Evolutionary conservation across 2,888 invertebrate species (phyloP).

Genomic region (Zele albiditarsus): DNA sequence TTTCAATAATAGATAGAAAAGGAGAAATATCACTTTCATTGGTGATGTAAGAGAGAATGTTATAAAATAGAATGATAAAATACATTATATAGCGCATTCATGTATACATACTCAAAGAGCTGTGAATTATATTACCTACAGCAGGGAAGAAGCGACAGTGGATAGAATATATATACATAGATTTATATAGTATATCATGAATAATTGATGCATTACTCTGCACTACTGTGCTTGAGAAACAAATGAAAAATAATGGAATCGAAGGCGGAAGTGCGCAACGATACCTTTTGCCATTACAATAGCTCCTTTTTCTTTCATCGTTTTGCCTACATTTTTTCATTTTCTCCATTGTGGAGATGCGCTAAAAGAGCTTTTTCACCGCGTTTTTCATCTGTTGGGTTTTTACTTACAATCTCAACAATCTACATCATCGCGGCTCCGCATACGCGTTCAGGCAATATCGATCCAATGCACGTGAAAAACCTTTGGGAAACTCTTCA

Average conservation of each 20-base stretch:
- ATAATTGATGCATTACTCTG: conserved; percentile 55
- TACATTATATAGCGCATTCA: conserved; percentile 3
- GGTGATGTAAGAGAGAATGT: background rate
- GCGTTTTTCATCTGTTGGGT: conserved; percentile 29
- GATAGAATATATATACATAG: background rate
- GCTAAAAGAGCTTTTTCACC: conserved; percentile 8
- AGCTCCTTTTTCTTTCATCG: background rate
- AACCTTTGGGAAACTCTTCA: too few species aligned
- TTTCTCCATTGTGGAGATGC: conserved; percentile 44
- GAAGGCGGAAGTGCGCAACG: conserved; percentile 57
- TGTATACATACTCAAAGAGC: conserved; percentile 42
- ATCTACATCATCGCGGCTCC: conserved; percentile 27
- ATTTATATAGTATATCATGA: conserved; percentile 49
- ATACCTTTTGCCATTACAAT: conserved; percentile 60
- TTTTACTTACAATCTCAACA: conserved; percentile 42
- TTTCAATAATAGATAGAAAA: background rate
- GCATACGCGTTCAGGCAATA: conserved; percentile 5
- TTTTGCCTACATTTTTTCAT: conserved; percentile 17
- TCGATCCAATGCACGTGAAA: conserved; percentile 41
- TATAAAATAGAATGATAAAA: background rate
- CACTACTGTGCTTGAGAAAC: conserved; percentile 53
- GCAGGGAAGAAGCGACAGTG: conserved; percentile 32
- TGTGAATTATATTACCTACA: conserved; percentile 60
- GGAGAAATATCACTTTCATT: background rate
- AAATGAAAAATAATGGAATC: conserved; percentile 67